A percentile compares a stretch with the other conserved stretches of the same genome.
Conservation (phyloP, 2,888 invertebrate species). For the Nipponacmea schrenckii region DNA sequence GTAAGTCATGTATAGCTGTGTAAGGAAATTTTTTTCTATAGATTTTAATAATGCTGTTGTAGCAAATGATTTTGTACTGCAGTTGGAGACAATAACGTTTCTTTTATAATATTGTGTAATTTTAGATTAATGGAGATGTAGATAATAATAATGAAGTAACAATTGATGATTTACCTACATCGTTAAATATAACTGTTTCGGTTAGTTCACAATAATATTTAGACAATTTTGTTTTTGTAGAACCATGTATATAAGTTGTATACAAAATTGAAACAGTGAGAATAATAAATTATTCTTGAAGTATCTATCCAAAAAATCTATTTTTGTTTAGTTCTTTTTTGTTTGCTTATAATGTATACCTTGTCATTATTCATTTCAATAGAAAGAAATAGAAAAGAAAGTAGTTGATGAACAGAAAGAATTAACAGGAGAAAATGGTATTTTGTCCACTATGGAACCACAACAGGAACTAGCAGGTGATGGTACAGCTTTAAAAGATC, state of each 20-base stretch:
- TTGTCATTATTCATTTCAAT: constrained; percentile 17
- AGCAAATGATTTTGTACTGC: too few species aligned
- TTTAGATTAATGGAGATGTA: constrained; percentile 39
- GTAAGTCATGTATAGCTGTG: background rate
- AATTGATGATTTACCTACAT: constrained; percentile 51
- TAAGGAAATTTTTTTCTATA: too few species aligned
- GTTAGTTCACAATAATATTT: constrained; percentile 23
- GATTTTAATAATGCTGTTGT: too few species aligned
- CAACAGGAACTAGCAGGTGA: constrained; percentile 51
- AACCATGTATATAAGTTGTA: too few species aligned
- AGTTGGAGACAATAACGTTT: too few species aligned
- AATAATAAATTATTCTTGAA: too few species aligned
- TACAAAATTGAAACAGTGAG: too few species aligned
- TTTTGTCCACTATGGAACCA: constrained; percentile 36
- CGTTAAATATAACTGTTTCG: constrained; percentile 36
- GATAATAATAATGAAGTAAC: constrained; percentile 43
- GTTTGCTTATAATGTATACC: too few species aligned
- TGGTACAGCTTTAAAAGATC: constrained; percentile 47
- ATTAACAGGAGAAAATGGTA: constrained; percentile 36
- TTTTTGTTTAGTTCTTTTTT: too few species aligned
- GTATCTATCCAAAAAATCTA: too few species aligned
- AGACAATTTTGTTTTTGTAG: too few species aligned
- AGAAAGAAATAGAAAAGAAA: constrained; percentile 46
- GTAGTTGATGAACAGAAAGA: constrained; percentile 41
- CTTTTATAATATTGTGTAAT: too few species aligned